Evolutionary conservation across 2,888 invertebrate genomes (phyloP).

Genomic region (Tipula helvola): DNA sequence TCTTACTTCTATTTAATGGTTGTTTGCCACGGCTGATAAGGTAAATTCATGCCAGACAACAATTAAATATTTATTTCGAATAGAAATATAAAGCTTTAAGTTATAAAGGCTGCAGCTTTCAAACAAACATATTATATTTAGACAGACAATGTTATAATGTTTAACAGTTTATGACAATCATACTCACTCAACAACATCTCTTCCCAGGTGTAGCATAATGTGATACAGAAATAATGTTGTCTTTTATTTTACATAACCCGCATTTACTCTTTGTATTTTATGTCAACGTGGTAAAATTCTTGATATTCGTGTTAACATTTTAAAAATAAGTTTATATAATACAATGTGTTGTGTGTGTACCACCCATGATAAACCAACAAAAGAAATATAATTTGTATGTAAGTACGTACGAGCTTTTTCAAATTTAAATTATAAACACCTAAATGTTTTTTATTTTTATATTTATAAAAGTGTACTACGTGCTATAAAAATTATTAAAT

Average conservation of each 20-base stretch:
- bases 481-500: background rate
- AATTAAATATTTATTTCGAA: background rate
- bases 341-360: too few relatives aligned
- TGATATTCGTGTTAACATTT: background rate
- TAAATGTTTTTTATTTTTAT: background rate
- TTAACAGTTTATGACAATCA: too few relatives aligned
- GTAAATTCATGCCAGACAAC: background rate
- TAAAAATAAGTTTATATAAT: background rate
- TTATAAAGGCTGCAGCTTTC: background rate
- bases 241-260: background rate
- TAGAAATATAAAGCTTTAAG: background rate
- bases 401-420: background rate
- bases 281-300: background rate
- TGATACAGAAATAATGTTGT: too few relatives aligned
- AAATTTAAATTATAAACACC: background rate
- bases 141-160: background rate
- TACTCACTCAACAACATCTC: background rate
- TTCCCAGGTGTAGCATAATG: background rate
- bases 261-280: background rate
- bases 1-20: background rate
- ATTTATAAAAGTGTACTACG: background rate
- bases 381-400: background rate
- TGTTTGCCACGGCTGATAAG: background rate
- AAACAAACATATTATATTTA: background rate
- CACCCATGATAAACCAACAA: background rate